Conservation (phyloP, 2,113 vertebrate species). For the Rhizomys pruinosus region DNA sequence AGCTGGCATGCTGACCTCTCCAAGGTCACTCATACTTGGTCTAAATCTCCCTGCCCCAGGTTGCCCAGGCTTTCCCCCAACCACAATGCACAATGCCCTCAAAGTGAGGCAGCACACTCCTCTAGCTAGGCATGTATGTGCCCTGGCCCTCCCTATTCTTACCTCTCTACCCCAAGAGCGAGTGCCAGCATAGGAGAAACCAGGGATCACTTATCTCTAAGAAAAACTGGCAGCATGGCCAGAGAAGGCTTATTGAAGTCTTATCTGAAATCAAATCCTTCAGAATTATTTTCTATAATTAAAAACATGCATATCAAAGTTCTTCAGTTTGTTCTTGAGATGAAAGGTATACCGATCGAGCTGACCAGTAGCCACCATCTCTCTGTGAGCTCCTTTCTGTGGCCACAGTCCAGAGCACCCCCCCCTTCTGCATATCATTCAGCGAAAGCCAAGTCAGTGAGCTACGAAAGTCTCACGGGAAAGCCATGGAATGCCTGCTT, state of each 20-base stretch:
- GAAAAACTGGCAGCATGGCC: not conserved
- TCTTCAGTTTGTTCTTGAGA: not conserved
- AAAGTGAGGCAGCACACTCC: not conserved
- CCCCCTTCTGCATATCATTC: not conserved
- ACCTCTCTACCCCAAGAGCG: not conserved
- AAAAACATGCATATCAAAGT: slow-evolving; percentile 18
- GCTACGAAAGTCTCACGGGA: not conserved
- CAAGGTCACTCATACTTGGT: not conserved
- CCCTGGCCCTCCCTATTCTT: rapidly evolving
- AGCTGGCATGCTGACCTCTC: rapidly evolving
- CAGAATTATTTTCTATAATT: not conserved
- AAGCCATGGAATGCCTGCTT: slow-evolving; percentile 74
- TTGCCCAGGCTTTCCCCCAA: not conserved
- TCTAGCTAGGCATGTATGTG: rapidly evolving
- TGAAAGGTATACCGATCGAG: not conserved
- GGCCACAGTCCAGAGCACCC: not conserved
- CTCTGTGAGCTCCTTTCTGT: not conserved
- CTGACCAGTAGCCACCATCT: not conserved
- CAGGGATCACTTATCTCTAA: not conserved
- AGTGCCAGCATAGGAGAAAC: not conserved
- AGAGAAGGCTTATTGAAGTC: not conserved
- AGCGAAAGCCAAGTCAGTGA: not conserved
- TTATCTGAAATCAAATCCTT: slow-evolving; percentile 55
- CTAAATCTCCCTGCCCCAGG: too few relatives aligned
- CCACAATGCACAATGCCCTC: not conserved